Evolutionary conservation across 2,888 invertebrate genomes (phyloP).

Genomic region (Drosophila flavopinicola): DNA sequence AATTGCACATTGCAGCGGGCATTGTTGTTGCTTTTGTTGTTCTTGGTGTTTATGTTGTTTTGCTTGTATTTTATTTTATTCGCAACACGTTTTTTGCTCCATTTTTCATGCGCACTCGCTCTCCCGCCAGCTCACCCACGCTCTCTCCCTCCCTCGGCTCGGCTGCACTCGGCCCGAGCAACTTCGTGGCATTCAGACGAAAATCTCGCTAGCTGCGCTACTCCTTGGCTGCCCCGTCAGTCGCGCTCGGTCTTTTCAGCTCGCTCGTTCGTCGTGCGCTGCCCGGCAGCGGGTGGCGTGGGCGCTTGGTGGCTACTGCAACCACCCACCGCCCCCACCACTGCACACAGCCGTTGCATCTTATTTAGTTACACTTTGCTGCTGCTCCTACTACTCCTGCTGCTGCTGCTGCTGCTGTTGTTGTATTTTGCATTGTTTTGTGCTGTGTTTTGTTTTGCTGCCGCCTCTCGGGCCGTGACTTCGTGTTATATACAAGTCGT

Average conservation of each 20-base stretch:
- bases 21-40: conserved; percentile 40
- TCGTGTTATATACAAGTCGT: conserved; percentile 72
- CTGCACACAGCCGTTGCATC: conserved; percentile 59
- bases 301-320: conserved; percentile 30
- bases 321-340: neutral
- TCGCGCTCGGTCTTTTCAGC: conserved; percentile 77
- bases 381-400: conserved; percentile 47
- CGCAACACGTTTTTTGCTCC: conserved; percentile 47
- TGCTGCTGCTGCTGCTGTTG: conserved; percentile 54
- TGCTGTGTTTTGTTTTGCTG: conserved; percentile 80
- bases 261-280: conserved; percentile 78
- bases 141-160: conserved; percentile 25
- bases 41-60: conserved; percentile 67
- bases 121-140: conserved; percentile 27
- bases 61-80: conserved; percentile 77
- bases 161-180: conserved; percentile 36
- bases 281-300: conserved; percentile 51
- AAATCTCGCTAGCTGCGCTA: conserved; percentile 46
- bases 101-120: conserved; percentile 52
- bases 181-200: conserved; percentile 40
- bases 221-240: conserved; percentile 72
- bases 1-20: conserved; percentile 79
- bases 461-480: conserved; percentile 67
- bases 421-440: conserved; percentile 82
- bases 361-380: conserved; percentile 75